Conservation (phyloP, 1,140 invertebrate species). For the Reticulitermes speratus region DNA sequence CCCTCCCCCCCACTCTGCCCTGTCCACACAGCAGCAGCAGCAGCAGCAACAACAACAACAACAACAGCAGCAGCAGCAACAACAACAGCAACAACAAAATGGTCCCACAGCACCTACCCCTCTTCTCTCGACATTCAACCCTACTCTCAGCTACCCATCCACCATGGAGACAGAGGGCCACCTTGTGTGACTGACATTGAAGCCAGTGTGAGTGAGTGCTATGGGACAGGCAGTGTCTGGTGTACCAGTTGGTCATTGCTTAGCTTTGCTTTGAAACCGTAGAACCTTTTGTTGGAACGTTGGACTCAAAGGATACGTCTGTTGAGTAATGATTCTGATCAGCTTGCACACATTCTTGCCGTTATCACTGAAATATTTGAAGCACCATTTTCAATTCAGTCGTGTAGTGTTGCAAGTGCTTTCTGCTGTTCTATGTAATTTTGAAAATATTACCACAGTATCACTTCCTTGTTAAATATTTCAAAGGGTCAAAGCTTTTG, state of each 20-base stretch:
- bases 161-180: constrained; percentile 47
- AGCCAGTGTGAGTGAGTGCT: not conserved
- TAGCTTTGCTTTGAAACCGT: not conserved
- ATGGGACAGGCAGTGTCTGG: not conserved
- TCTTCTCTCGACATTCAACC: constrained; percentile 48
- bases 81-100: constrained; percentile 18
- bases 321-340: not conserved
- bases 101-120: constrained; percentile 40
- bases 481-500: too few relatives aligned
- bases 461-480: too few relatives aligned
- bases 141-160: constrained; percentile 41
- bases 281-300: not conserved
- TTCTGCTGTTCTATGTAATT: too few relatives aligned
- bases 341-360: not conserved
- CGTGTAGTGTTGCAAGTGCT: too few relatives aligned
- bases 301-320: not conserved
- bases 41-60: constrained; percentile 29
- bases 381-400: too few relatives aligned
- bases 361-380: too few relatives aligned
- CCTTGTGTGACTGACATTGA: constrained; percentile 43
- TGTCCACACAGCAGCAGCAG: constrained; percentile 32
- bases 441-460: too few relatives aligned
- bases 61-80: constrained; percentile 35
- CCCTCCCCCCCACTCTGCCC: constrained; percentile 34
- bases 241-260: not conserved